Evolutionary conservation across 2,797 vertebrate species (phyloP), one percentile per base, ranked within the genome.

Genomic region (Heteromormyrus szaboi): DNA sequence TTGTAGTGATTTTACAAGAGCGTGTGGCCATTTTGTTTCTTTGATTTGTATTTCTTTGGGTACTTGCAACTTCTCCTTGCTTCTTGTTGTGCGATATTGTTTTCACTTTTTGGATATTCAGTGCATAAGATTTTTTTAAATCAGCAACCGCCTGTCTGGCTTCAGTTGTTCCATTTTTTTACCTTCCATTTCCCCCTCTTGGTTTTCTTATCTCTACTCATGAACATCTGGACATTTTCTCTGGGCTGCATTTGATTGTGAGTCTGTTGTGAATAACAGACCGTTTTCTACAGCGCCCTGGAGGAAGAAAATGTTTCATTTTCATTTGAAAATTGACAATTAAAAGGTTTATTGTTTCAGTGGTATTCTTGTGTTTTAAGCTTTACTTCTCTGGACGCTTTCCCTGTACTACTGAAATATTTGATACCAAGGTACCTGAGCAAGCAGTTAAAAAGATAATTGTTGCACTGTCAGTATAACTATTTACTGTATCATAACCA

Each of bases 291-390:
- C 51, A 72, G 46, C 90, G 90, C 41, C 29, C 81, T 85, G 88
- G 91, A 37, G 88, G 51, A 89, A 54, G 89, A 89, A 81, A 48
- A 44, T 11, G 53, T 92, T 92, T 93, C 48, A 91, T 93, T 94
- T 93, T 92, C 93, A 91, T 89, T 91, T 89, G 90, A 92, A 93
- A 83, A 85, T 89, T 90, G n/a, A 92, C 91, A 87, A 95, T 95
- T 94, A 94, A 96, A 89, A 91, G 92, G 88, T 95, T 95, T 95
- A 89, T 91, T 89, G 79, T 88, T 92, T 89, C 59, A 76, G 33
- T 56, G 41, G 29, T 14, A 33, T 4, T 33, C 37, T 44, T 44
- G 37, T 76, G 68, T 79, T n/a, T 9, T 79, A 44, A 79, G 72
- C 72, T 44, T 79, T 44, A 41, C 14, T 79, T 44, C 4, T 79